phyloP scores from a whole-genome alignment of 35 echinoderm and acorn worm genomes.

The Holothuria glaberrima region DNA sequence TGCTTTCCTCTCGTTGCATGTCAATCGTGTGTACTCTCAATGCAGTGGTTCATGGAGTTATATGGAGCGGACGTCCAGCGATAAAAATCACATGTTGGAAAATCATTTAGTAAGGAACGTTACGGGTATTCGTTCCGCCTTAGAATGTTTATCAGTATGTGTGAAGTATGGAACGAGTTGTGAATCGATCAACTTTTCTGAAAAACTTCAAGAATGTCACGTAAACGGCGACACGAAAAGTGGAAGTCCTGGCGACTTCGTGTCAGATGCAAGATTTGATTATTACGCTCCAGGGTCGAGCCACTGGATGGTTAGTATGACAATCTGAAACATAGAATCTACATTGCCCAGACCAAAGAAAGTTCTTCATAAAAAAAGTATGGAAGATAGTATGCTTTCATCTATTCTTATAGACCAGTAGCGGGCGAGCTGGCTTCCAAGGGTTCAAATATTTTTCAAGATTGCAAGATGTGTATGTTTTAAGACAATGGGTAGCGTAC shows the following conservation, averaged over 20 bases:
- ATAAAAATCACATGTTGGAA: slow-evolving; percentile 28
- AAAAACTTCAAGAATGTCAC: slow-evolving; percentile 57
- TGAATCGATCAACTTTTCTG: slow-evolving; percentile 68
- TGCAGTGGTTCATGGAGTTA: neutral
- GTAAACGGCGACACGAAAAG: slow-evolving; percentile 76
- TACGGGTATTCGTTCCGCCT: slow-evolving; percentile 52
- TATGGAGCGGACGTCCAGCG: slow-evolving; percentile 6
- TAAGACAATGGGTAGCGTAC: too few species aligned
- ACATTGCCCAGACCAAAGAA: too few species aligned
- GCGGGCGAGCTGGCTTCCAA: too few species aligned
- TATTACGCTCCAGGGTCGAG: slow-evolving; percentile 68
- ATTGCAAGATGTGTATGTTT: too few species aligned
- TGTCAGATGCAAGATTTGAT: slow-evolving; percentile 62
- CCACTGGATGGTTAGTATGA: slow-evolving; percentile 44
- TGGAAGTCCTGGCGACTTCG: slow-evolving; percentile 56
- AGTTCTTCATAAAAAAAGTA: too few species aligned
- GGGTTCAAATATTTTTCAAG: too few species aligned
- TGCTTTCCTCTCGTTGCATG: neutral
- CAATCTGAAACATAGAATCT: too few species aligned
- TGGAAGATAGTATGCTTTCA: too few species aligned
- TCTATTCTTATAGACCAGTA: too few species aligned
- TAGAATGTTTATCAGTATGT: slow-evolving; percentile 64
- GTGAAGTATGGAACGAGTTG: slow-evolving; percentile 54
- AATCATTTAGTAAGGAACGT: slow-evolving; percentile 28
- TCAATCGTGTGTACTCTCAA: neutral